phyloP scores from a whole-genome alignment of 2,797 vertebrate species.

The Muraenolepis orangiensis region DNA sequence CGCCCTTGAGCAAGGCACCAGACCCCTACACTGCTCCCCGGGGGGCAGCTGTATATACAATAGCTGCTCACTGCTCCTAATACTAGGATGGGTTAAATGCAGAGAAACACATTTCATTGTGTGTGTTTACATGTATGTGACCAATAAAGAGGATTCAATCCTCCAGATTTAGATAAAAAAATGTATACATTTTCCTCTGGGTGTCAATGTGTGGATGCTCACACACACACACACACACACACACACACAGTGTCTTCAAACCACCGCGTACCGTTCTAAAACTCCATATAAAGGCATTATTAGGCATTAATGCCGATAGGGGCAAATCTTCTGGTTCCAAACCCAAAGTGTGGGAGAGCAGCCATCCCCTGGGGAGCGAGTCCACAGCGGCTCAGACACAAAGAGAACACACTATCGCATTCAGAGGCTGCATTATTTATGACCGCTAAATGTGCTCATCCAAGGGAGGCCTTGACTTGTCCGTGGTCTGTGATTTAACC shows the following conservation, averaged over 20 bases:
- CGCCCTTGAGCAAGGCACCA: no score
- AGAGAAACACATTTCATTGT: no score
- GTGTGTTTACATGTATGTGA: no score
- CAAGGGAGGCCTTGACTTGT: slow-evolving; percentile 5
- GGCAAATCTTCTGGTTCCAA: not conserved
- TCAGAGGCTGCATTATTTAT: slow-evolving; percentile 27
- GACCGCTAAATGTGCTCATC: slow-evolving; percentile 16
- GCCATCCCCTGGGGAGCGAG: slow-evolving; percentile 4
- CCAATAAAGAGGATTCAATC: no score
- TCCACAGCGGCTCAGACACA: slow-evolving; percentile 11
- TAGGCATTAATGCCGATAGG: not conserved
- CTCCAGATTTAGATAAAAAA: no score
- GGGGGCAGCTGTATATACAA: no score
- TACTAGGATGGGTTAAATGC: no score
- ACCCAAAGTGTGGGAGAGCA: not conserved
- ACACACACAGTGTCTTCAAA: not conserved
- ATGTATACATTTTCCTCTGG: not conserved
- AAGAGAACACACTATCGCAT: slow-evolving; percentile 21
- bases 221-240: not conserved
- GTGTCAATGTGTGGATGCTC: not conserved
- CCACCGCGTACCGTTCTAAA: not conserved
- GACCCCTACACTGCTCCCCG: no score
- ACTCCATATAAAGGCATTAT: not conserved
- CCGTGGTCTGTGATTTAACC: not conserved
- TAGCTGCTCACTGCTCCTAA: no score